phyloP scores from a whole-genome alignment of 1,140 invertebrate species.

The Probaryconus sp. region DNA sequence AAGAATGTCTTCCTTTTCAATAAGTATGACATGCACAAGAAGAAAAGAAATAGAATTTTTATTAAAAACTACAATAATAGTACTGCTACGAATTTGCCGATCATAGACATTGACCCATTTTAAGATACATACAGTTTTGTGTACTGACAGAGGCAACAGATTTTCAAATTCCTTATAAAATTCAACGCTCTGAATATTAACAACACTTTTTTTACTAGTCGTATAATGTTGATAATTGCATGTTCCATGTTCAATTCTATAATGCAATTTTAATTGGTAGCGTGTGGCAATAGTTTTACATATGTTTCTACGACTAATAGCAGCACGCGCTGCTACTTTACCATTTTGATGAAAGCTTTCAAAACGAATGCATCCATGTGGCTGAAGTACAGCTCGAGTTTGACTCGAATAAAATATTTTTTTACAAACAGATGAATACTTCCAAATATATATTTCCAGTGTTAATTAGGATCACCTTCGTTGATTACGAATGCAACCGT shows the following conservation, averaged over 20 bases:
- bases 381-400: no score
- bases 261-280: not conserved
- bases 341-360: slow-evolving; percentile 12
- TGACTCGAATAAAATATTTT: no score
- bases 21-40: not conserved
- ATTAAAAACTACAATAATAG: not conserved
- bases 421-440: no score
- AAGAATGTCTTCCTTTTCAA: not conserved
- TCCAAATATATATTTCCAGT: no score
- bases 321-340: slow-evolving; percentile 8
- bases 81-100: not conserved
- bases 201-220: no score
- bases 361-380: slow-evolving; percentile 10
- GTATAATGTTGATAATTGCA: no score
- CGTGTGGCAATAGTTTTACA: not conserved
- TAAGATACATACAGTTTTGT: not conserved
- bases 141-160: not conserved
- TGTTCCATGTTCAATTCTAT: not conserved
- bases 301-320: not conserved
- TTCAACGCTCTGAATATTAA: no score
- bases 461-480: no score
- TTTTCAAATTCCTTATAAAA: no score
- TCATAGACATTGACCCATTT: not conserved
- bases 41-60: not conserved
- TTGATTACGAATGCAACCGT: no score